phyloP scores from a whole-genome alignment of 2,113 vertebrate genomes.

The Apteryx owenii region DNA sequence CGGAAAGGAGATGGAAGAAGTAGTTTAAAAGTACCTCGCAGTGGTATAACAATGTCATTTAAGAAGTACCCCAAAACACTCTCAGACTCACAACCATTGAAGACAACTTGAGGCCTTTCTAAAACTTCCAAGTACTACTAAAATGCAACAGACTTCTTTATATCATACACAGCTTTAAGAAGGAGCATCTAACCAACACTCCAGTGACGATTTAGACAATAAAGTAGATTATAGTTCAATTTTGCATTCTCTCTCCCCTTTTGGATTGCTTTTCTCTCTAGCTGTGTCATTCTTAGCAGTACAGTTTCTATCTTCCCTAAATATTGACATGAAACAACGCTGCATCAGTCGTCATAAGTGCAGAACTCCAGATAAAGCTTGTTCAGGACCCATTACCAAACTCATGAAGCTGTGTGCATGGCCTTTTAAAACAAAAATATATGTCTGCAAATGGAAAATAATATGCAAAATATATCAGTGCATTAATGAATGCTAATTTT shows the following conservation, averaged over 20 bases:
- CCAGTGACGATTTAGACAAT: neutral
- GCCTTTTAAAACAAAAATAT: neutral
- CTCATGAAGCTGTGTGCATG: neutral
- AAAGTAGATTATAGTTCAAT: neutral
- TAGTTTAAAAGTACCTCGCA: neutral
- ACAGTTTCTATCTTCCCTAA: rapidly evolving
- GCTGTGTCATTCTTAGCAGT: neutral
- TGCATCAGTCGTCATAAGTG: neutral
- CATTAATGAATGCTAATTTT: neutral
- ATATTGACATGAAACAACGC: neutral
- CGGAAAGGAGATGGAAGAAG: neutral
- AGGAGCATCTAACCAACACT: neutral
- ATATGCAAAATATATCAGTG: neutral
- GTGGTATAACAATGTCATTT: neutral
- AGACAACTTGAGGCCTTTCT: neutral
- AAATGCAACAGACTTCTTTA: neutral
- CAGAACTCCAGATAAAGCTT: neutral
- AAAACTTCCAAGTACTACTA: neutral
- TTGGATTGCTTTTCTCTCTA: neutral
- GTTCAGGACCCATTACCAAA: neutral
- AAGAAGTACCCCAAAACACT: neutral
- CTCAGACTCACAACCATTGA: neutral
- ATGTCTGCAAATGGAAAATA: neutral
- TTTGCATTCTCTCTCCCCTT: neutral
- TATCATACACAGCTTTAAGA: neutral